Percentiles rank a stretch among this genome's conserved stretches.
These are phyloP conservation scores for Achlya flavicornis DNA, from an alignment of 2,888 invertebrate genomes.

Conservation along the genomic window DNA sequence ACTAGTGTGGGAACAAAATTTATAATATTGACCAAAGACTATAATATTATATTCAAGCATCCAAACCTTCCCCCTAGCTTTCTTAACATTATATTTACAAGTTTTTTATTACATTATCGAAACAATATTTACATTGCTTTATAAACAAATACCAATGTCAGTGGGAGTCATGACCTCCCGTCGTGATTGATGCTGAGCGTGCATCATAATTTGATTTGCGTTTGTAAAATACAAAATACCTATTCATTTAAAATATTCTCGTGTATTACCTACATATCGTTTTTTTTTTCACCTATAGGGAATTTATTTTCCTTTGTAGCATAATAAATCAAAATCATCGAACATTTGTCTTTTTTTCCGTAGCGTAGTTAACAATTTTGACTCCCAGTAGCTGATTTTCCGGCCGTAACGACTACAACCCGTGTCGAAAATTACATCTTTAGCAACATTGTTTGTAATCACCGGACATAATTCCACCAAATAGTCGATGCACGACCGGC, in stretches of 20 bases:
- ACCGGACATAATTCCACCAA: conserved; percentile 63
- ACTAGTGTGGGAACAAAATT: background rate
- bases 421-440: conserved; percentile 63
- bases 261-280: too few species aligned
- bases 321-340: background rate
- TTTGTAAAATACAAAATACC: too few species aligned
- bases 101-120: background rate
- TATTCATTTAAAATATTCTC: too few species aligned
- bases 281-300: background rate
- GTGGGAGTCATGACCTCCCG: background rate
- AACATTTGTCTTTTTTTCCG: conserved; percentile 14
- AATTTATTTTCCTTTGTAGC: background rate
- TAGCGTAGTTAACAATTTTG: conserved; percentile 50
- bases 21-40: background rate
- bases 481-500: conserved; percentile 70
- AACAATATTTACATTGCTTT: background rate
- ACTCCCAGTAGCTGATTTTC: conserved; percentile 44
- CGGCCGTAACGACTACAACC: conserved; percentile 61
- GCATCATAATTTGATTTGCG: background rate
- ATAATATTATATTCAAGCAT: background rate
- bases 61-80: background rate
- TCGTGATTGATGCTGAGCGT: background rate
- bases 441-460: conserved; percentile 66
- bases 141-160: background rate
- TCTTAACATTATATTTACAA: background rate